Evolutionary conservation across 2,888 invertebrate genomes (phyloP).

Genomic region (Metallyticus violacea): DNA sequence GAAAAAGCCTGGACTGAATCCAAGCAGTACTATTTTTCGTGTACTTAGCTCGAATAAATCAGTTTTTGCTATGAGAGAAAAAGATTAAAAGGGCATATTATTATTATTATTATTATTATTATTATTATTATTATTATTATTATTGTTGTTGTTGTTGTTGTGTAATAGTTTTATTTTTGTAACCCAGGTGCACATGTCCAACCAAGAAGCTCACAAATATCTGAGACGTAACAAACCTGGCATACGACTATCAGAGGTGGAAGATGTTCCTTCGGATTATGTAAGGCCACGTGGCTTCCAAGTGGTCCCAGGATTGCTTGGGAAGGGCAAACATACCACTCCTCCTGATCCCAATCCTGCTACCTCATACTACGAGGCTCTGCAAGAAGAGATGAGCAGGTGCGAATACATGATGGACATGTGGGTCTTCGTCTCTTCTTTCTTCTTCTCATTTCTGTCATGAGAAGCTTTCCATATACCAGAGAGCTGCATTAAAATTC

Average conservation of each 20-base stretch:
- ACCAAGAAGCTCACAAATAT: constrained; percentile 65
- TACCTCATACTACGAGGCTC: constrained; percentile 40
- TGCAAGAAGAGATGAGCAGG: constrained; percentile 51
- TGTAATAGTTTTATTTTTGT: no score
- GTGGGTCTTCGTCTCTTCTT: neutral
- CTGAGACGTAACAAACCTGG: constrained; percentile 62
- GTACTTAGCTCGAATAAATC: no score
- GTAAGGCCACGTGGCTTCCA: constrained; percentile 55
- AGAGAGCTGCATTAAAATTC: neutral
- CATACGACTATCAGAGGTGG: constrained; percentile 53
- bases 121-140: no score
- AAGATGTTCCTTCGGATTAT: constrained; percentile 57
- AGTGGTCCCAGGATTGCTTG: constrained; percentile 21
- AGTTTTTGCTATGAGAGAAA: no score
- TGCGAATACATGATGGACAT: constrained; percentile 37
- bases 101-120: no score
- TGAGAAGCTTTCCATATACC: neutral
- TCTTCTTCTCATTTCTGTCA: neutral
- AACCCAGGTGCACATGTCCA: constrained; percentile 64
- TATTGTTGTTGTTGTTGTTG: no score
- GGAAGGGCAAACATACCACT: constrained; percentile 34
- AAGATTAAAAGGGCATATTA: no score
- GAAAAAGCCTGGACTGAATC: no score
- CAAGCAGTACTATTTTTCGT: no score
- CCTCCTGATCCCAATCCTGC: constrained; percentile 35